phyloP scores from a whole-genome alignment of 2,888 invertebrate genomes.

The Pammene fasciana region DNA sequence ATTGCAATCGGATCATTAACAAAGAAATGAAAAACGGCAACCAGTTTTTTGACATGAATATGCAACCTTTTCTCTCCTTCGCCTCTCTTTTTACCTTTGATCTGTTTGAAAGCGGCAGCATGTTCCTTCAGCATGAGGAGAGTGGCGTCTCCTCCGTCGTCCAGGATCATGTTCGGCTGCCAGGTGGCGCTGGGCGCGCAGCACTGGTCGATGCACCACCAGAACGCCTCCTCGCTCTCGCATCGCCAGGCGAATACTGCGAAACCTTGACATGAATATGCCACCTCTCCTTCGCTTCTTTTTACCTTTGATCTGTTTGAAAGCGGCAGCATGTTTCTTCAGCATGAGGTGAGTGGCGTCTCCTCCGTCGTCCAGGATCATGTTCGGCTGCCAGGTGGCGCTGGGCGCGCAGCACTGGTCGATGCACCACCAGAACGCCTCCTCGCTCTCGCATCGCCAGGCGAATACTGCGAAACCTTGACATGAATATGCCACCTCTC shows the following conservation, averaged over 20 bases:
- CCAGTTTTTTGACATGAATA: no score
- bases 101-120: slow-evolving; percentile 95
- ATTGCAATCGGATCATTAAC: no score
- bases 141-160: no score
- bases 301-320: slow-evolving; percentile 93
- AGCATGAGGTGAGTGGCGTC: slow-evolving; percentile 98
- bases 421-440: slow-evolving; percentile 99
- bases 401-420: slow-evolving; percentile 96
- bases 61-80: no score
- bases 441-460: slow-evolving; percentile 98
- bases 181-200: slow-evolving; percentile 95
- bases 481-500: no score
- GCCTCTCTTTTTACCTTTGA: slow-evolving; percentile 88
- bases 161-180: slow-evolving; percentile 96
- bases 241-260: no score
- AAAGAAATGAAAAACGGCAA: no score
- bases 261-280: no score
- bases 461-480: no score
- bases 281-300: no score
- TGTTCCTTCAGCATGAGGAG: slow-evolving; percentile 98
- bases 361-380: no score
- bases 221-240: slow-evolving; percentile 98
- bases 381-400: slow-evolving; percentile 95
- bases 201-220: slow-evolving; percentile 99
- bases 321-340: slow-evolving; percentile 96